Percentiles rank a stretch among this genome's conserved stretches.
Evolutionary conservation across 2,888 invertebrate species (phyloP).

Genomic region (Rhingia rostrata): DNA sequence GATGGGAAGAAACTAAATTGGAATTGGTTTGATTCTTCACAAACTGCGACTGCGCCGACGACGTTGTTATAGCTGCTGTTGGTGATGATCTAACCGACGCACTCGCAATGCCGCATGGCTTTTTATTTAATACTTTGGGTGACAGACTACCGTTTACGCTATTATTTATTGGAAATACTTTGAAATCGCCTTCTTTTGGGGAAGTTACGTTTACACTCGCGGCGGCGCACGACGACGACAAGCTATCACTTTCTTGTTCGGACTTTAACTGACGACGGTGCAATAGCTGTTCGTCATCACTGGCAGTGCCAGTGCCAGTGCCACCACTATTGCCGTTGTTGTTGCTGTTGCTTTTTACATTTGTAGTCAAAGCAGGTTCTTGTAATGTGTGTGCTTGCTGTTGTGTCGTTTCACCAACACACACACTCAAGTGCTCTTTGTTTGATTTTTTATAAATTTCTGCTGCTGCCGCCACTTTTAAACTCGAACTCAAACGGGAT

Average conservation of each 20-base stretch:
- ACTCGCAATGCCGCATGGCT: slow-evolving; percentile 55
- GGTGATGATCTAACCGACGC: slow-evolving; percentile 43
- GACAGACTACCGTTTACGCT: slow-evolving; percentile 41
- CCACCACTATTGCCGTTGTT: slow-evolving; percentile 31
- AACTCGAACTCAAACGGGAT: slow-evolving; percentile 65
- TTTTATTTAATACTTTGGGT: slow-evolving; percentile 55
- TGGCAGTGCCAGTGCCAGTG: slow-evolving; percentile 17
- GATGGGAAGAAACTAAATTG: slow-evolving; percentile 55
- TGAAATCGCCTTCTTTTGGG: slow-evolving; percentile 38
- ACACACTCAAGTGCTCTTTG: slow-evolving; percentile 54
- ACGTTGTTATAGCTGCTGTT: not conserved
- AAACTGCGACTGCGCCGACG: slow-evolving; percentile 33
- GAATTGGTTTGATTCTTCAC: slow-evolving; percentile 60
- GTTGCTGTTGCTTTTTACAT: slow-evolving; percentile 35
- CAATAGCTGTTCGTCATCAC: slow-evolving; percentile 55
- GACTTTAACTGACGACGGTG: slow-evolving; percentile 64
- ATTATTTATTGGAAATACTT: slow-evolving; percentile 75
- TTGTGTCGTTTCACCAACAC: slow-evolving; percentile 46
- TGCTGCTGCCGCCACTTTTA: slow-evolving; percentile 63
- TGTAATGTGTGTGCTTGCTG: slow-evolving; percentile 56
- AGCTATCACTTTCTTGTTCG: slow-evolving; percentile 57
- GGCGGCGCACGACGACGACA: slow-evolving; percentile 17
- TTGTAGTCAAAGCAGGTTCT: slow-evolving; percentile 68
- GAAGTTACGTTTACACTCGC: slow-evolving; percentile 22
- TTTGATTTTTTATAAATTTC: slow-evolving; percentile 65